A percentile compares a stretch with the other conserved stretches of the same genome.
phyloP scores from a whole-genome alignment of 2,888 invertebrate genomes.

The Abscondita cerata region DNA sequence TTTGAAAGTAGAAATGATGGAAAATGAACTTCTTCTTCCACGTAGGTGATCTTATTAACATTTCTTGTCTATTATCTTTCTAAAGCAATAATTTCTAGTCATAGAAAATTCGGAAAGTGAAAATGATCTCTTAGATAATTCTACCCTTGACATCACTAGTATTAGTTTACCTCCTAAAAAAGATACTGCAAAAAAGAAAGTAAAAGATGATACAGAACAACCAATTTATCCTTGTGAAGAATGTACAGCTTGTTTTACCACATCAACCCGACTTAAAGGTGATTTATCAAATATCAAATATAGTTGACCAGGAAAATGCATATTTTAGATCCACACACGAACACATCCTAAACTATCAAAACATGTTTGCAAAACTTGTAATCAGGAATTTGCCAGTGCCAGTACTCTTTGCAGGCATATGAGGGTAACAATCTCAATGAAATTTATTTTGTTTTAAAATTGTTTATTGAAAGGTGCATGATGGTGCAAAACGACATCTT shows the following conservation, averaged over 20 bases:
- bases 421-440: conserved; percentile 44
- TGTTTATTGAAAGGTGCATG: conserved; percentile 47
- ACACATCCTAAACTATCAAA: conserved; percentile 46
- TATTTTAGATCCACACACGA: conserved; percentile 44
- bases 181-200: conserved; percentile 35
- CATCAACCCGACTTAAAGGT: conserved; percentile 54
- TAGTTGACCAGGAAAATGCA: not conserved
- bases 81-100: conserved; percentile 5
- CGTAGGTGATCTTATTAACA: conserved; percentile 12
- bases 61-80: too few species aligned
- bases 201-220: conserved; percentile 55
- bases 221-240: conserved; percentile 56
- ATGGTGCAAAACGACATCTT: conserved; percentile 53
- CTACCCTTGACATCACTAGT: conserved; percentile 9
- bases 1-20: conserved; percentile 23
- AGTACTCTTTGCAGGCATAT: conserved; percentile 58
- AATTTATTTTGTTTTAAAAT: not conserved
- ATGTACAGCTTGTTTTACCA: conserved; percentile 55
- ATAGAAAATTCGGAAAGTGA: conserved; percentile 31
- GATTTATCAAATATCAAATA: conserved; percentile 13
- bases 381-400: conserved; percentile 57
- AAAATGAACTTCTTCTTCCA: conserved; percentile 18
- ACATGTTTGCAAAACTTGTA: conserved; percentile 55
- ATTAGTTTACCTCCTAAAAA: conserved; percentile 9
- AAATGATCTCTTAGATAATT: conserved; percentile 14